Evolutionary conservation across 2,797 vertebrate species (phyloP), one percentile per base, ranked within the genome.

Genomic region (Pempheris klunzingeri): DNA sequence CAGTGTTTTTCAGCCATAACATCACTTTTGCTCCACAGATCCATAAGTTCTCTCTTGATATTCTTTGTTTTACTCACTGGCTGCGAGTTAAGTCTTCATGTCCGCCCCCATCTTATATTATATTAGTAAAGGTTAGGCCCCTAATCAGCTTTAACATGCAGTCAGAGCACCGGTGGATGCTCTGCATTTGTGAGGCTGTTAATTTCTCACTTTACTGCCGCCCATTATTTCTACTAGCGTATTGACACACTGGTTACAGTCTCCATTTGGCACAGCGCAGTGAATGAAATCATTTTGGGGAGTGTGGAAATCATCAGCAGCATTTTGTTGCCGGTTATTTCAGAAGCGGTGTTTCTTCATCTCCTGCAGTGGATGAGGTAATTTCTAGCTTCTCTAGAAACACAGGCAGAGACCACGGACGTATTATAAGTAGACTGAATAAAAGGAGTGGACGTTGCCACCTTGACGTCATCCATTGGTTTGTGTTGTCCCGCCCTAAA

Each of bases 291-390:
- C 61, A 38, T 68, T 20, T 7, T 50, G 39, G 2, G 17, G 10
- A 30, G 70, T 39, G 73, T 10, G 30, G 68, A 84, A 71, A 71
- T 68, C 64, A 74, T 74, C 68, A 67, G 75, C 76, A 55, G 71
- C 75, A 4, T 60, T 82, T 81, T 67, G 63, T 77, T 66, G 62
- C 55, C 17, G 66, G 77, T 82, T 68, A 10, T 61, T 59, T 28
- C 52, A 44, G 43, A 32, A 18, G 9, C 9, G 1, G n/a, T n/a
- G n/a, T n/a, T n/a, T n/a, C n/a, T n/a, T n/a, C n/a, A n/a, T n/a
- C n/a, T n/a, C n/a, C n/a, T n/a, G n/a, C n/a, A n/a, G n/a, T n/a
- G n/a, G n/a, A n/a, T n/a, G n/a, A n/a, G n/a, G n/a, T n/a, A n/a
- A n/a, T n/a, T n/a, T n/a, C n/a, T n/a, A n/a, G n/a, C n/a, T n/a